Evolutionary conservation across 2,888 invertebrate genomes (phyloP).

Genomic region (Hipparchia sbordonii): DNA sequence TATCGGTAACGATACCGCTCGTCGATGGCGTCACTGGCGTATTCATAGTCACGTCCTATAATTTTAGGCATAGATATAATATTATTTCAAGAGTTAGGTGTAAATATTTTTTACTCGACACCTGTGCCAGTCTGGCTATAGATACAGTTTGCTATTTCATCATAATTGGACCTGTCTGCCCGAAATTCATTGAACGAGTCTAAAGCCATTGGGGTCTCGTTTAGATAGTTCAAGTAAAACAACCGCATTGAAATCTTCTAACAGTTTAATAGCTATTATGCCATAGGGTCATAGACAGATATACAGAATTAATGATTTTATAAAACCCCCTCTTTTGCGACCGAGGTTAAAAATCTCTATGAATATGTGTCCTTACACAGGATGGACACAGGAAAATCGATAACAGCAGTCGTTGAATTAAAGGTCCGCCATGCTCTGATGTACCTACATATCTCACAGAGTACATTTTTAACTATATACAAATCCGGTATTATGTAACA

Average conservation of each 20-base stretch:
- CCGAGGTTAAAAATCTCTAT: conserved; percentile 47
- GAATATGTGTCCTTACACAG: conserved; percentile 53
- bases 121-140: too few species aligned
- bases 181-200: too few species aligned
- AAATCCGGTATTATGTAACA: background rate
- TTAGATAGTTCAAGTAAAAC: too few species aligned
- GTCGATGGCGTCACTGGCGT: conserved; percentile 33
- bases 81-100: background rate
- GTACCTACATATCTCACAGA: background rate
- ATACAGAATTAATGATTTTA: background rate
- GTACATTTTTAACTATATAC: background rate
- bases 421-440: conserved; percentile 24
- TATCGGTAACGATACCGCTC: conserved; percentile 53
- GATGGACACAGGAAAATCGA: conserved; percentile 67
- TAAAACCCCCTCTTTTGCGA: background rate
- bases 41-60: conserved; percentile 54
- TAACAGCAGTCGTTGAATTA: conserved; percentile 58
- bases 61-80: too few species aligned
- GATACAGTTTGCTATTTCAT: background rate
- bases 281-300: background rate
- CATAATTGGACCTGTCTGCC: too few species aligned
- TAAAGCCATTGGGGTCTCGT: too few species aligned
- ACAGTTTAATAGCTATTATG: too few species aligned
- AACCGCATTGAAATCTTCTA: too few species aligned
- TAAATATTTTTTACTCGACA: too few species aligned